Evolutionary conservation across 35 echinoderm and acorn worm species (phyloP), one percentile per base, ranked within the genome.

Genomic region (Apostichopus californicus): DNA sequence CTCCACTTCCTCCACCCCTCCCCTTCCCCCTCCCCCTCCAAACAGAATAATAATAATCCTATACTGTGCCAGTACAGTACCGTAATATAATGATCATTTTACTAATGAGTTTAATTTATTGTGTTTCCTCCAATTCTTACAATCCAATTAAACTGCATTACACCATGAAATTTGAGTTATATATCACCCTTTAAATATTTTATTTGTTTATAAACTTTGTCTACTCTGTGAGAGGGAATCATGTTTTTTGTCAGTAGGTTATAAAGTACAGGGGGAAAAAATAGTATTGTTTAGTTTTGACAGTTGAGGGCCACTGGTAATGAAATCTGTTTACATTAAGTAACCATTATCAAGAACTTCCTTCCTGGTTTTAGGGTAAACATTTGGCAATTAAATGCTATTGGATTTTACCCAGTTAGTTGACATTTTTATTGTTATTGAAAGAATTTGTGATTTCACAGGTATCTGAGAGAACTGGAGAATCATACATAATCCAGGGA

Each of bases 241-340:
- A 75, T n/a, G 71, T n/a, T 22, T 75, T 75, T 75, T 18, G 17
- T 75, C 71, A 75, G 34, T 46, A 46, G 34, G 34, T 46, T 46
- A 46, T 46, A 46, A 75, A 13, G 4, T 75, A 18, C 71, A 3
- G 0, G 71, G 71, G 17, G 18, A 75, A 22, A 13, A 75, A 75
- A 6, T 75, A 1, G 14, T 18, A 75, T n/a, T 75, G 71, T 22
- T 22, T 18, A n/a, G 71, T 18, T 75, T n/a, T 75, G 71, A 22
- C 71, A n/a, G 20, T 18, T 20, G 15, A 75, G 71, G n/a, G 6
- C 21, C 71, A 18, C 13, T 75, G 14, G 71, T 75, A 20, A 20
- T 75, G 18, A 20, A 18, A 22, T 75, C 71, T 75, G 71, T 75
- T 75, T 75, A 75, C 71, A 75, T 75, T 75, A n/a, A 75, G 71